Base-by-base conservation (phyloP, 2,888 invertebrate species). In the Epinotia demarniana region DNA sequence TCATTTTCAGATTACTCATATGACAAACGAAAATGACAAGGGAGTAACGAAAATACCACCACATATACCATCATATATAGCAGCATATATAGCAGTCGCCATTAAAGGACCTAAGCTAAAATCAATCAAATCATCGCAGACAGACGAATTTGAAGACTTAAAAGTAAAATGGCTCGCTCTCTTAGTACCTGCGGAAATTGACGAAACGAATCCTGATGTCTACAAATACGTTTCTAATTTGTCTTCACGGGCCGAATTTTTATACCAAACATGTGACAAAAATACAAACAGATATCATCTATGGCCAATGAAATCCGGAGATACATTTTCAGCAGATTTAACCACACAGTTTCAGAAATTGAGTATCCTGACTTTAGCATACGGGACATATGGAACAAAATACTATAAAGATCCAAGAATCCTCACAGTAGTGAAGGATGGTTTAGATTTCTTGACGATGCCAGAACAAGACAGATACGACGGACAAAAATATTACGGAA, bases 341-440 rank as follows among this genome's bases (percentile, higher is more conserved):
- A 23, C 53, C 11, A 55, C 49, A 33, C 53, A 66, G 4, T 55
- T 66, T 27, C 4, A 11, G 16, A 53, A 19, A 12, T 27, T 66
- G 6, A n/a, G 27, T 23, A 53, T 9, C 49, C 2, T 66, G 11
- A 66, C 64, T n/a, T 66, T 66, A 66, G 64, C 64, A 1, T 66
- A 66, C 27, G 53, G 66, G 13, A 66, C 53, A 8, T 53, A 66
- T 5, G 66, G 53, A 18, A 66, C 53, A n/a, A 33, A 23, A 27
- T 66, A 66, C 53, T 53, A 66, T 12, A 55, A 18, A 33, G 33
- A 66, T 55, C 6, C 27, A 33, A 2, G 11, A 16, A n/a, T 66
- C 11, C 33, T 66, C 12, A 55, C 33, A 13, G 18, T 18, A 53
- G 19, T 66, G 9, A 66, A 66, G 27, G 49, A 66, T 11, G 23